Percentiles rank a stretch among this genome's conserved stretches.
Evolutionary conservation across 1,140 invertebrate species (phyloP).

Genomic region (Drosophila repletoides): DNA sequence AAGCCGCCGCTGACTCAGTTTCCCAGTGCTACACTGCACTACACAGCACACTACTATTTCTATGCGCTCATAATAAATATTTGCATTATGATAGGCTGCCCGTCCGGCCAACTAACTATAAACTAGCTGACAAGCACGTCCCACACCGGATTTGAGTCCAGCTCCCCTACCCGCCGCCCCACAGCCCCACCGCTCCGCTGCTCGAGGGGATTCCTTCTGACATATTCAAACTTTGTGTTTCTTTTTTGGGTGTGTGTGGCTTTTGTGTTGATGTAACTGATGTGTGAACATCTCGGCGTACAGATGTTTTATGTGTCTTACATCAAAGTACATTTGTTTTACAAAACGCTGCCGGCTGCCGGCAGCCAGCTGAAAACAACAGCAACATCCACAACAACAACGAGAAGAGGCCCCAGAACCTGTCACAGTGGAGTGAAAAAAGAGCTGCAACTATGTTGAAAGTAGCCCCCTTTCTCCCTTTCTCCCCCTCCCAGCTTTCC

Average conservation of each 20-base stretch:
- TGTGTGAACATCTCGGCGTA: conserved; percentile 14
- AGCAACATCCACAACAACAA: conserved; percentile 6
- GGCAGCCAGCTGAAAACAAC: conserved; percentile 35
- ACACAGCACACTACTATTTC: too few relatives aligned
- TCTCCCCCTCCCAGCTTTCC: not conserved
- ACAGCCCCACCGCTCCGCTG: too few relatives aligned
- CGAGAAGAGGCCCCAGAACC: conserved; percentile 34
- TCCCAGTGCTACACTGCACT: too few relatives aligned
- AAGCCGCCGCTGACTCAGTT: conserved; percentile 24
- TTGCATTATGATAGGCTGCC: too few relatives aligned
- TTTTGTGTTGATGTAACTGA: conserved; percentile 24
- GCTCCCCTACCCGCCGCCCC: too few relatives aligned
- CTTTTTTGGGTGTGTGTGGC: conserved; percentile 33
- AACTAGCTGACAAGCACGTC: conserved; percentile 8
- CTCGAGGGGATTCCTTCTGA: too few relatives aligned
- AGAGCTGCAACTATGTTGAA: too few relatives aligned
- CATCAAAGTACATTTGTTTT: conserved; percentile 75
- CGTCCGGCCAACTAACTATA: too few relatives aligned
- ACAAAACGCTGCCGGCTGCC: conserved; percentile 52
- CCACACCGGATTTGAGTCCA: not conserved
- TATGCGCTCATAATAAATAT: too few relatives aligned
- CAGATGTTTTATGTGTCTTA: conserved; percentile 67
- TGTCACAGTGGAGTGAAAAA: conserved; percentile 40
- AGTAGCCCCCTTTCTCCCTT: not conserved
- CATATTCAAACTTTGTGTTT: too few relatives aligned